Evolutionary conservation across 2,113 vertebrate genomes (phyloP).

Genomic region (Heterochromis multidens): DNA sequence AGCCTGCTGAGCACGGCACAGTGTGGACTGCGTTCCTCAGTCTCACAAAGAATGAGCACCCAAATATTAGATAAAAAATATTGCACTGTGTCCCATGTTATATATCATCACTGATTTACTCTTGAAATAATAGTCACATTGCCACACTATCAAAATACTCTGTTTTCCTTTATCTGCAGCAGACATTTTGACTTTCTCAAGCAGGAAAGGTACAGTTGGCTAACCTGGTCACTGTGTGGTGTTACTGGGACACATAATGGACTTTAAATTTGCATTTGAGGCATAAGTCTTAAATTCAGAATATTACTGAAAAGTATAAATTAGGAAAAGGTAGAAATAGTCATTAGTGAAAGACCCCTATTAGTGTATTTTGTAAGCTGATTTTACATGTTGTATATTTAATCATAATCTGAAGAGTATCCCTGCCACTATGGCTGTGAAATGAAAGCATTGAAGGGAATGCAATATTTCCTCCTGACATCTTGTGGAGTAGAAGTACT

Average conservation of each 20-base stretch:
- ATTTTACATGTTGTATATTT: too few relatives aligned
- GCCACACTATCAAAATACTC: neutral
- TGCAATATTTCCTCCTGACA: neutral
- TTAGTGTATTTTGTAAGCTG: too few relatives aligned
- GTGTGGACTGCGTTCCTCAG: neutral
- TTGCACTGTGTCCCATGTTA: neutral
- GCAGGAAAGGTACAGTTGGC: neutral
- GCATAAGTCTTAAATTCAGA: neutral
- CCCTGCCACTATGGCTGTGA: neutral
- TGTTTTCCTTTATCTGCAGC: neutral
- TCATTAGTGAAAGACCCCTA: too few relatives aligned
- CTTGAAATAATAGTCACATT: neutral
- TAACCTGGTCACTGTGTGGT: neutral
- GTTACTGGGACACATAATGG: neutral
- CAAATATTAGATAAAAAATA: neutral
- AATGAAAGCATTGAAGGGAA: neutral
- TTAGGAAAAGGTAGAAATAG: too few relatives aligned
- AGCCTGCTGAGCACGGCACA: slow-evolving; percentile 25
- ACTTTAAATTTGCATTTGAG: neutral
- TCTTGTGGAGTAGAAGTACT: neutral
- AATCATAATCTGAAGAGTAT: neutral
- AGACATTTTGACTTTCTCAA: neutral
- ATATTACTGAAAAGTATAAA: neutral
- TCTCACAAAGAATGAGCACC: neutral
- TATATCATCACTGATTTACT: neutral